A percentile compares a stretch with the other conserved stretches of the same genome.
Conservation (phyloP, 2,888 invertebrate species). For the Melinaea marsaeus region DNA sequence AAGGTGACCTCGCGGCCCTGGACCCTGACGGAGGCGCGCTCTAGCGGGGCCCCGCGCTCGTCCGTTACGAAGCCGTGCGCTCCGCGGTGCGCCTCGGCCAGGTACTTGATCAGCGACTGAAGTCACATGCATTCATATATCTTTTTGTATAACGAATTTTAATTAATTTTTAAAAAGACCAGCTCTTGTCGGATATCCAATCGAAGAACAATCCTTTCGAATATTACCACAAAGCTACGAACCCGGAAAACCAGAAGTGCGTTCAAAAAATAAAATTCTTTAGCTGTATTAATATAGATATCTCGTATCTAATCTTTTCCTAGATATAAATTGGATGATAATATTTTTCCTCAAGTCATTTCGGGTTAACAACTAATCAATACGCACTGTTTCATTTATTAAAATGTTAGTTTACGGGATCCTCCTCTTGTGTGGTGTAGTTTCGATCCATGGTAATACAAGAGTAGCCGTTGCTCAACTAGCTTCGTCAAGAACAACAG, state of each 20-base stretch:
- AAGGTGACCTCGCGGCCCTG: constrained; percentile 90
- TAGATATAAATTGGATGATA: too few relatives aligned
- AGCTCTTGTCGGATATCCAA: too few relatives aligned
- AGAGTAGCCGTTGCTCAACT: constrained; percentile 53
- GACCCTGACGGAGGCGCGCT: constrained; percentile 87
- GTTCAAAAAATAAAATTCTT: too few relatives aligned
- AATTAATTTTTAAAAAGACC: too few relatives aligned
- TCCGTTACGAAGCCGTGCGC: constrained; percentile 92
- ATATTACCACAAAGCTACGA: neutral
- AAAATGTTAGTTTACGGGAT: neutral
- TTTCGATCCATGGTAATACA: constrained; percentile 17
- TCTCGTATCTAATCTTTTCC: neutral
- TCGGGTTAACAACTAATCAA: too few relatives aligned
- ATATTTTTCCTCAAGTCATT: too few relatives aligned
- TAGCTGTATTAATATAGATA: neutral
- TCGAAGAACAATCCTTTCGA: neutral
- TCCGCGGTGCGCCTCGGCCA: constrained; percentile 92
- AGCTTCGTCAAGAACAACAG: constrained; percentile 41
- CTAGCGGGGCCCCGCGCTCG: constrained; percentile 86
- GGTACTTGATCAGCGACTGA: constrained; percentile 89
- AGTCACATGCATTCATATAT: constrained; percentile 26
- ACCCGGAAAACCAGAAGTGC: too few relatives aligned
- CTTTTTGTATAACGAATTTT: neutral
- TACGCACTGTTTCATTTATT: too few relatives aligned
- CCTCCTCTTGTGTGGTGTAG: neutral